Evolutionary conservation across 2,113 vertebrate genomes (phyloP).

Genomic region (Coryphaenoides rupestris): DNA sequence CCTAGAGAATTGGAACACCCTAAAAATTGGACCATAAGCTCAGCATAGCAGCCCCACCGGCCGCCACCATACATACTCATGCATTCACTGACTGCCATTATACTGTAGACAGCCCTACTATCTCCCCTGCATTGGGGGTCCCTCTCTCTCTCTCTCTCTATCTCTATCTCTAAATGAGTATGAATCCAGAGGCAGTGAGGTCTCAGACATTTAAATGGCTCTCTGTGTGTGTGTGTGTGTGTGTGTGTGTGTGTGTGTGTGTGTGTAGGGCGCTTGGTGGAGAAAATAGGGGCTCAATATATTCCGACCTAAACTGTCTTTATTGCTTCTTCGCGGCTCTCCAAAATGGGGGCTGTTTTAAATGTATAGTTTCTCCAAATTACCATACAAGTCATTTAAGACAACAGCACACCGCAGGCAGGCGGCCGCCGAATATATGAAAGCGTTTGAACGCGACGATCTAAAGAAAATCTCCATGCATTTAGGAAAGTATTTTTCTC

Average conservation of each 20-base stretch:
- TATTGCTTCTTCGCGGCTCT: slow-evolving; percentile 46
- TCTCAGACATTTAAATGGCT: slow-evolving; percentile 44
- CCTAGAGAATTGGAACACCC: too few relatives aligned
- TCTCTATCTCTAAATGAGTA: slow-evolving; percentile 52
- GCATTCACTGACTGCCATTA: too few relatives aligned
- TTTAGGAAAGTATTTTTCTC: slow-evolving; percentile 18
- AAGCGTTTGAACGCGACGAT: slow-evolving; percentile 37
- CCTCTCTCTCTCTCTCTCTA: slow-evolving; percentile 36
- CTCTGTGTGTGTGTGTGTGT: slow-evolving; percentile 44
- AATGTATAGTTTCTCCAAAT: slow-evolving; percentile 69
- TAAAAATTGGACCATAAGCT: not conserved
- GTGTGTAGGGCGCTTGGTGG: too few relatives aligned
- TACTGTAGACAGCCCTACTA: slow-evolving; percentile 5
- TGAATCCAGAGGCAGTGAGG: slow-evolving; percentile 40
- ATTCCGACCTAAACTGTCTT: slow-evolving; percentile 42
- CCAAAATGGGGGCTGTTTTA: slow-evolving; percentile 67
- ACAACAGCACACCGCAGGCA: slow-evolving; percentile 36
- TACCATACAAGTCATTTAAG: slow-evolving; percentile 63
- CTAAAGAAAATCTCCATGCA: slow-evolving; percentile 35
- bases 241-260: too few relatives aligned
- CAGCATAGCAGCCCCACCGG: not conserved
- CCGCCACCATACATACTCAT: too few relatives aligned
- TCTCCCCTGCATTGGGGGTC: slow-evolving; percentile 9
- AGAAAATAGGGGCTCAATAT: slow-evolving; percentile 43
- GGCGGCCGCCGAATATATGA: slow-evolving; percentile 42